Base-by-base conservation (phyloP, 1,140 invertebrate species). In the Drosophila malerkotliana region DNA sequence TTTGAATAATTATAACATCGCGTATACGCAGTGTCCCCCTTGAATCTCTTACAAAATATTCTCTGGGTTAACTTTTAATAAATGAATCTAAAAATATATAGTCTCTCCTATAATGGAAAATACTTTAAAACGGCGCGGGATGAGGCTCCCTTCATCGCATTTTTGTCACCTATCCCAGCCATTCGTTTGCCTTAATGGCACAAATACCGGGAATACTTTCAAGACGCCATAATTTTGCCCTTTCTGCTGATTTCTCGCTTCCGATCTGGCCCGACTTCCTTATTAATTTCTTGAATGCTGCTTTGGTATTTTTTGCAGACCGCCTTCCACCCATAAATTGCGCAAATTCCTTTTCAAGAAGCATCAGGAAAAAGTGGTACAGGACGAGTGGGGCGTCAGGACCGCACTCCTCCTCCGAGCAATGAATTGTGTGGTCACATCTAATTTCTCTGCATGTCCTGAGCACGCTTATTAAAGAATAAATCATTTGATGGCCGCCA, bases 391-490 rank as follows among this genome's bases (percentile, higher is more conserved):
- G 37, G 32, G 39, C 18, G 18, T 18, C 18, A 18, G 18, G 18
- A 18, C 12, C 26, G 3, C 9, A n/a, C 26, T n/a, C 5, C 4
- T 14, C 9, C 15, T n/a, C 21, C 37, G 34, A 32, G 53, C 24
- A 37, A 62, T 24, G 18, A 32, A 39, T 37, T 18, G 39, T 58
- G 44, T 44, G 57, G 54, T 54, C 71, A 77, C 81, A 72, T 87
- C 81, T 85, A 85, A 85, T 87, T 85, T 85, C 82, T 82, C 74
- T 61, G 54, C 64, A 75, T 87, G 81, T 87, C 82, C 62, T 69
- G 37, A 59, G 62, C 75, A 82, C 79, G 78, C 83, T 87, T 88
- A 87, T 87, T 87, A 87, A 88, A 79, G 82, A 59, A 88, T 87
- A 87, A 87, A 87, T 87, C 82, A 87, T 83, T 76, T 78, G 67